Conservation (phyloP, 1,140 invertebrate genomes). For the Idris sp. region DNA sequence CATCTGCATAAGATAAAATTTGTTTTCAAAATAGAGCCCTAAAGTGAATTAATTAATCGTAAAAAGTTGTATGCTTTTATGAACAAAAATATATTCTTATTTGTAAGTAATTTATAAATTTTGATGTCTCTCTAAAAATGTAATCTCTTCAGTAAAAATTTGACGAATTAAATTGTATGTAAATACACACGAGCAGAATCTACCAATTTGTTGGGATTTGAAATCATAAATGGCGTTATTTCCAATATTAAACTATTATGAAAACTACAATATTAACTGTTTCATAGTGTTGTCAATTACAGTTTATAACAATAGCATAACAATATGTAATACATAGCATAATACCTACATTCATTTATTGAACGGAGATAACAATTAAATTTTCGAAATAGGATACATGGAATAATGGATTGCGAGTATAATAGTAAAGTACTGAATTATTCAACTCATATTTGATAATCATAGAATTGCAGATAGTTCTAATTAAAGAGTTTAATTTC, state of each 20-base stretch:
- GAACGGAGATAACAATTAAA: conserved; percentile 18
- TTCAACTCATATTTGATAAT: conserved; percentile 2
- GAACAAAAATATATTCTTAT: too few relatives aligned
- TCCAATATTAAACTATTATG: conserved; percentile 22
- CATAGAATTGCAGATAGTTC: conserved; percentile 7
- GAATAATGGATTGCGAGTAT: conserved; percentile 6
- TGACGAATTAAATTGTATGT: too few relatives aligned
- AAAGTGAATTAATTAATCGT: too few relatives aligned
- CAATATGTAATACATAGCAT: conserved; percentile 9
- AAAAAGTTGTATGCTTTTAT: too few relatives aligned
- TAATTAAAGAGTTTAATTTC: too few relatives aligned
- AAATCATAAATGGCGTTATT: conserved; percentile 13
- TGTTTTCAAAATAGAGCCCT: too few relatives aligned
- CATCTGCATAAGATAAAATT: too few relatives aligned
- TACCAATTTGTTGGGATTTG: not conserved
- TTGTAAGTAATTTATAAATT: too few relatives aligned
- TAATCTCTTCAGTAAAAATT: too few relatives aligned
- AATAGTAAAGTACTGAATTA: conserved; percentile 12
- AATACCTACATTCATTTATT: conserved; percentile 9
- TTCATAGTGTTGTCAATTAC: conserved; percentile 25
- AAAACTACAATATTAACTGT: conserved; percentile 14
- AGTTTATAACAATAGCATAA: conserved; percentile 20
- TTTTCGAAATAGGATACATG: conserved; percentile 7
- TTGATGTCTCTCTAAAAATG: too few relatives aligned
- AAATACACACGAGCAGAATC: too few relatives aligned